Percentiles rank a stretch among this genome's conserved stretches.
These are phyloP conservation scores for Muscina levida DNA, from an alignment of 2,888 invertebrate genomes.

Conservation along the genomic window DNA sequence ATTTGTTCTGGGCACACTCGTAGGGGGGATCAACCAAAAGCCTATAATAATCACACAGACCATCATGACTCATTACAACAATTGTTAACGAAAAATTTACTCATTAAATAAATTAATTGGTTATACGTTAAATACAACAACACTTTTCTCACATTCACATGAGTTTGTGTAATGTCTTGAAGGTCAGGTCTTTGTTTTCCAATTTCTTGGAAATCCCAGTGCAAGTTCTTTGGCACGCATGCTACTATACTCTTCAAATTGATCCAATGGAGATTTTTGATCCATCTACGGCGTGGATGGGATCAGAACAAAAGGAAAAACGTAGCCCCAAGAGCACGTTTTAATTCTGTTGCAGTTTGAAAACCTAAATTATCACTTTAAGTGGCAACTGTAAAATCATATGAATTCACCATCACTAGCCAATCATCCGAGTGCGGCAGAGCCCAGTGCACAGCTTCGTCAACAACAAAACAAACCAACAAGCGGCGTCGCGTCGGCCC, in stretches of 20 bases:
- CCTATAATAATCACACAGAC: slow-evolving; percentile 27
- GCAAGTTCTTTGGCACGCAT: slow-evolving; percentile 57
- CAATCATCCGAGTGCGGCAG: slow-evolving; percentile 18
- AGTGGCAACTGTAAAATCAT: slow-evolving; percentile 64
- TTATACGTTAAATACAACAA: slow-evolving; percentile 8
- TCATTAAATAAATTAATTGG: slow-evolving; percentile 65
- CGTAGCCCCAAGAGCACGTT: slow-evolving; percentile 56
- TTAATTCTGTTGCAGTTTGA: slow-evolving; percentile 57
- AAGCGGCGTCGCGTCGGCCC: slow-evolving; percentile 40
- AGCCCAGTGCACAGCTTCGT: neutral
- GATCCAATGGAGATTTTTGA: neutral
- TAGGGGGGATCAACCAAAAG: neutral
- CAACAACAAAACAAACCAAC: neutral
- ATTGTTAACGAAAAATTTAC: slow-evolving; percentile 56
- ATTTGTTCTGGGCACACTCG: neutral
- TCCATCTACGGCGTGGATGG: neutral
- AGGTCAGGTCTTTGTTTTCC: slow-evolving; percentile 52
- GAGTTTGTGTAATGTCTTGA: slow-evolving; percentile 8
- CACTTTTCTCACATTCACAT: too few species aligned
- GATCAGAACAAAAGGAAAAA: slow-evolving; percentile 20
- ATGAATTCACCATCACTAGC: slow-evolving; percentile 49
- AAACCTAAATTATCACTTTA: slow-evolving; percentile 66
- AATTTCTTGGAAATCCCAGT: slow-evolving; percentile 55
- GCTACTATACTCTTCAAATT: slow-evolving; percentile 14
- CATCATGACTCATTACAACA: slow-evolving; percentile 45